Evolutionary conservation across 2,888 invertebrate species (phyloP).

Genomic region (Blera fallax): DNA sequence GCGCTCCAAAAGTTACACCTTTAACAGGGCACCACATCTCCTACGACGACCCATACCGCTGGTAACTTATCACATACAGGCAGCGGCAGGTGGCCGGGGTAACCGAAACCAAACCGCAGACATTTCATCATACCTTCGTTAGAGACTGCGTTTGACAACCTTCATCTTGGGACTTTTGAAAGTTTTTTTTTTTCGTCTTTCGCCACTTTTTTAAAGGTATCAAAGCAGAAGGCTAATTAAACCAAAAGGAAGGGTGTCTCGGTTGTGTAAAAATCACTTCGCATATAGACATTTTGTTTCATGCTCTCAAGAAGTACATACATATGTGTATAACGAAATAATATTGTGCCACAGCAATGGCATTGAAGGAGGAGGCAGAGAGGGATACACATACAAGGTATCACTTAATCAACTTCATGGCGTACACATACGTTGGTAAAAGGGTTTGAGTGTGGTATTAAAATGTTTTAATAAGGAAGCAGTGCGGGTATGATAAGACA

Average conservation of each 20-base stretch:
- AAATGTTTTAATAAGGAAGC: slow-evolving; percentile 35
- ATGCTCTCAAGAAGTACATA: not conserved
- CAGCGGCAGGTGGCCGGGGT: not conserved
- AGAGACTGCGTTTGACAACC: slow-evolving; percentile 22
- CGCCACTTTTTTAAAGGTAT: slow-evolving; percentile 24
- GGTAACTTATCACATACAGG: not conserved
- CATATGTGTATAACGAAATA: slow-evolving; percentile 1
- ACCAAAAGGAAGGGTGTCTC: slow-evolving; percentile 12
- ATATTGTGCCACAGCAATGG: not conserved
- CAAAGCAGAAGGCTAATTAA: slow-evolving; percentile 34
- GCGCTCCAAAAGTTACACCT: slow-evolving; percentile 11
- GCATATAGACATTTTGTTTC: not conserved
- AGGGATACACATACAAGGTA: slow-evolving; percentile 1
- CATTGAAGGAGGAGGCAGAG: not conserved
- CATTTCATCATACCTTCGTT: slow-evolving; percentile 31
- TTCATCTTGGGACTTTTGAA: slow-evolving; percentile 15
- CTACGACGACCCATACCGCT: not conserved
- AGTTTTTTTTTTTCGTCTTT: not conserved
- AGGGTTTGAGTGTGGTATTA: slow-evolving; percentile 2
- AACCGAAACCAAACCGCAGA: slow-evolving; percentile 34
- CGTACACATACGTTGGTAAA: not conserved
- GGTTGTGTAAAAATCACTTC: not conserved
- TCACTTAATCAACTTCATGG: slow-evolving; percentile 28
- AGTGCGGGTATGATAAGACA: not conserved
- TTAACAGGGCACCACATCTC: not conserved